A percentile compares a stretch with the other conserved stretches of the same genome.
phyloP scores from a whole-genome alignment of 2,888 invertebrate genomes.

The Caenorhabditis auriculariae region DNA sequence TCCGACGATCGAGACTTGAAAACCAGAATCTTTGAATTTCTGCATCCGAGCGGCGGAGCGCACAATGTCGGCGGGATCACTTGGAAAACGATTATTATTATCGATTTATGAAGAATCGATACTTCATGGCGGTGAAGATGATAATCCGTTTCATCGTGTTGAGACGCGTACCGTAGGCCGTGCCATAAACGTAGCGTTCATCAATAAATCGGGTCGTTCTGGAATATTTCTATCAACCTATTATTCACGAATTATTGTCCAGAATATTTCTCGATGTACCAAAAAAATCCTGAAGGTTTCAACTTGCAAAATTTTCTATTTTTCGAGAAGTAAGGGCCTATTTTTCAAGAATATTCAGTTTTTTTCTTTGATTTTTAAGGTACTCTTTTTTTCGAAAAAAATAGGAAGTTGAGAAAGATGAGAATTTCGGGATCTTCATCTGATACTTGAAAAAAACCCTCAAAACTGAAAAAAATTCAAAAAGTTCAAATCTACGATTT shows the following conservation, averaged over 20 bases:
- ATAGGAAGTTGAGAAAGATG: no score
- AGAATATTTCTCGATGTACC: no score
- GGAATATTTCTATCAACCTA: background rate
- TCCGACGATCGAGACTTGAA: constrained; percentile 19
- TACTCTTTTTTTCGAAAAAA: no score
- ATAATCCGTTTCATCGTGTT: constrained; percentile 18
- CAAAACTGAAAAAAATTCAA: no score
- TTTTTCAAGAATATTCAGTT: no score
- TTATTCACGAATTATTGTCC: no score
- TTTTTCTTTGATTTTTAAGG: no score
- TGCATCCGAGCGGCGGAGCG: constrained; percentile 10
- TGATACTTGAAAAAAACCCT: no score
- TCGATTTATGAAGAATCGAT: no score
- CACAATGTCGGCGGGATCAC: constrained; percentile 9
- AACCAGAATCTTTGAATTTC: constrained; percentile 10
- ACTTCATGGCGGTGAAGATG: constrained; percentile 16
- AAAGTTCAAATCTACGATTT: no score
- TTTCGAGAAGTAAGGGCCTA: background rate
- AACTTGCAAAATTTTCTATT: background rate
- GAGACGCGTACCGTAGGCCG: constrained; percentile 11
- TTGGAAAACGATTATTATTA: no score
- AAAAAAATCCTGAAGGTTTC: background rate
- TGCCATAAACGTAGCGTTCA: constrained; percentile 12
- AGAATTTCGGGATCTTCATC: no score
- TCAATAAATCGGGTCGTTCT: constrained; percentile 25